These are phyloP conservation scores for Clarias fuscus DNA, from an alignment of 2,797 vertebrate genomes.

Conservation along the genomic window DNA sequence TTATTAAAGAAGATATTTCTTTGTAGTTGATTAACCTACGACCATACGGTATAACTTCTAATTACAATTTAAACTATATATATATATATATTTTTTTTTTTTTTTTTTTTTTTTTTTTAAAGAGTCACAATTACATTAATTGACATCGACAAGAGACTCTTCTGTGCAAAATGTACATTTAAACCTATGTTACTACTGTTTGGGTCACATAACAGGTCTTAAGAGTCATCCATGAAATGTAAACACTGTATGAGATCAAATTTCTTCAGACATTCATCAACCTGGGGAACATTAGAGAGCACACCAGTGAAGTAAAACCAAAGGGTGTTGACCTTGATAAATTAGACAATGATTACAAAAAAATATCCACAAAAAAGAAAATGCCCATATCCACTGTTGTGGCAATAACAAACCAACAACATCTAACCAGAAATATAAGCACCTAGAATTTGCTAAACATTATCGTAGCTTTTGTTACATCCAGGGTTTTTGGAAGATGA, in stretches of 20 bases:
- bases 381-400: constrained; percentile 6
- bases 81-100: no score
- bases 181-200: background rate
- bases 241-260: background rate
- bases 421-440: constrained; percentile 4
- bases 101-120: background rate
- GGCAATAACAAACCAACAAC: background rate
- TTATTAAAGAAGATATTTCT: background rate
- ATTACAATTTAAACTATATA: background rate
- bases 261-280: background rate
- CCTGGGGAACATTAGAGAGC: background rate
- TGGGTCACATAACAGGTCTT: background rate
- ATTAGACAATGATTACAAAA: background rate
- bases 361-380: background rate
- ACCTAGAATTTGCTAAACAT: background rate
- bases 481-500: background rate
- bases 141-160: background rate
- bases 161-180: background rate
- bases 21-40: background rate
- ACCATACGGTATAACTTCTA: background rate
- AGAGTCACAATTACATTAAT: background rate
- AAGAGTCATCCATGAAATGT: constrained; percentile 1
- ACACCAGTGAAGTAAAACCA: background rate
- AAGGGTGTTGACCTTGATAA: constrained; percentile 6
- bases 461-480: background rate